Percentiles rank a stretch among this genome's conserved stretches.
Evolutionary conservation across 2,888 invertebrate species (phyloP).

Genomic region (Molanna angustata): DNA sequence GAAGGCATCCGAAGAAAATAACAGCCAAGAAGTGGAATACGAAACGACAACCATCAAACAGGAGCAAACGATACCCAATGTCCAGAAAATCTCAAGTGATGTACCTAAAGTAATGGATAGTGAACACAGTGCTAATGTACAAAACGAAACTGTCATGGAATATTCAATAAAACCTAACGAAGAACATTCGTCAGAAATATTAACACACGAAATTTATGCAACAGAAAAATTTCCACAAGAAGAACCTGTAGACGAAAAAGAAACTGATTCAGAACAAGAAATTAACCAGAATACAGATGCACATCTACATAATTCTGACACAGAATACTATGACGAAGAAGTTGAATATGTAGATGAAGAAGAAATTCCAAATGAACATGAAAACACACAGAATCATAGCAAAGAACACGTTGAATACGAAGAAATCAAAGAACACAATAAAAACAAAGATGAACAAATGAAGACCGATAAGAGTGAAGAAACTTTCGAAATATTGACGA

Average conservation of each 20-base stretch:
- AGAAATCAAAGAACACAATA: constrained; percentile 33
- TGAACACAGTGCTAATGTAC: constrained; percentile 35
- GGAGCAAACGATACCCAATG: not conserved
- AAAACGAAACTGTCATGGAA: constrained; percentile 35
- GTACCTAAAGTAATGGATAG: constrained; percentile 5
- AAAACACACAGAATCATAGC: no score
- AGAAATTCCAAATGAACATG: constrained; percentile 34
- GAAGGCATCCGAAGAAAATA: constrained; percentile 12
- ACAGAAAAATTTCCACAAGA: constrained; percentile 36
- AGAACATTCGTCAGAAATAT: no score
- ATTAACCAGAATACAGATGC: constrained; percentile 14
- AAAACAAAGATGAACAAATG: constrained; percentile 39
- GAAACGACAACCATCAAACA: constrained; percentile 8
- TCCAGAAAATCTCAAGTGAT: constrained; percentile 2
- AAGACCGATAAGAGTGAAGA: constrained; percentile 40
- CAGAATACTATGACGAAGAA: constrained; percentile 36
- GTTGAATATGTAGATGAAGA: constrained; percentile 35
- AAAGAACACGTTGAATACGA: constrained; percentile 43
- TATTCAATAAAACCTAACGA: no score
- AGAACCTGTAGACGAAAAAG: constrained; percentile 38
- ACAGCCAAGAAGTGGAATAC: not conserved
- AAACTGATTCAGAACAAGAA: constrained; percentile 23
- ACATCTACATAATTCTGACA: constrained; percentile 28
- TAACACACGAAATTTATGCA: constrained; percentile 48
- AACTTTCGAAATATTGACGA: constrained; percentile 56